These are phyloP conservation scores for Himalopsyche anomala DNA, from an alignment of 2,888 invertebrate genomes.

Conservation along the genomic window DNA sequence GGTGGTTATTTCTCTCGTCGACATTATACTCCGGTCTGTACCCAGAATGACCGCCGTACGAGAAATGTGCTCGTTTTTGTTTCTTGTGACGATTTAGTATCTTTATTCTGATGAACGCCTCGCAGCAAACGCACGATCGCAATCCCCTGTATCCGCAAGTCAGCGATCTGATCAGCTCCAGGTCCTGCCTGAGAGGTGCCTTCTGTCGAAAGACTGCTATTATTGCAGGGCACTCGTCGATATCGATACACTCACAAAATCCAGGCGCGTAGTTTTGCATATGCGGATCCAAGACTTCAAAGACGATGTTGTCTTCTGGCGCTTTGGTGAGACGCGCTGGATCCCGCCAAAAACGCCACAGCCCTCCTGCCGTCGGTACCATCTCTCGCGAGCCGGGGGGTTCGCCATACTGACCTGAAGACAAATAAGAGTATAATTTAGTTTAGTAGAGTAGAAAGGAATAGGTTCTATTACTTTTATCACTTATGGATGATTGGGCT, in stretches of 20 bases:
- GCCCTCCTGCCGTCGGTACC: background rate
- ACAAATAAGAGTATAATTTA: background rate
- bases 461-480: too few species aligned
- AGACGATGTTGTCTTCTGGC: slow-evolving; percentile 47
- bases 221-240: slow-evolving; percentile 58
- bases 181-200: slow-evolving; percentile 48
- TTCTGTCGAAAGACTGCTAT: slow-evolving; percentile 52
- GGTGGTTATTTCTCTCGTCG: slow-evolving; percentile 52
- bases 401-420: slow-evolving; percentile 49
- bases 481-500: too few species aligned
- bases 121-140: slow-evolving; percentile 60
- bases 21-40: slow-evolving; percentile 43
- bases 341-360: background rate
- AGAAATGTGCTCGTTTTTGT: slow-evolving; percentile 62
- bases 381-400: background rate
- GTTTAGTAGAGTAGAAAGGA: too few species aligned
- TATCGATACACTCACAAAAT: slow-evolving; percentile 58
- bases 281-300: slow-evolving; percentile 46
- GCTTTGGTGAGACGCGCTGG: background rate
- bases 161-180: slow-evolving; percentile 55
- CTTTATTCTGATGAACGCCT: slow-evolving; percentile 52
- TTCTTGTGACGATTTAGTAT: slow-evolving; percentile 58
- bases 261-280: slow-evolving; percentile 41
- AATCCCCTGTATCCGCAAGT: slow-evolving; percentile 59
- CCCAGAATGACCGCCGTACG: slow-evolving; percentile 51